A percentile compares a stretch with the other conserved stretches of the same genome.
Conservation (phyloP, 2,888 invertebrate species). For the Belgica antarctica region DNA sequence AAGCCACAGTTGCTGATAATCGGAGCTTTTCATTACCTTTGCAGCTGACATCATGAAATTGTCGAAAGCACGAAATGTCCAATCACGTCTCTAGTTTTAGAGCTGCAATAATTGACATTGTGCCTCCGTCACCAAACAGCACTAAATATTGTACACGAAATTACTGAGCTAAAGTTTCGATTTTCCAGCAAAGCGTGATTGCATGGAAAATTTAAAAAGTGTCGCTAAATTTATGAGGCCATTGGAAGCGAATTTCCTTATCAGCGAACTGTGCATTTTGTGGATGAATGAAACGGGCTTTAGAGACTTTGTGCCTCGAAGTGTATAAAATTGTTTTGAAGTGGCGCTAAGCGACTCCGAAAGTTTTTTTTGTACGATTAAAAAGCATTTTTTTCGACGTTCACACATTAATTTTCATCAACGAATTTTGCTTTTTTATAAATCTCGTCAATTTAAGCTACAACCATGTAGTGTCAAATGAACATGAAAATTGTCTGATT, state of each 20-base stretch:
- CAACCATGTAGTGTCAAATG: no score
- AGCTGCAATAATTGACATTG: no score
- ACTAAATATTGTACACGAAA: not conserved
- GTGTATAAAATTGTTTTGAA: not conserved
- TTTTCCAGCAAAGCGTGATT: constrained; percentile 26
- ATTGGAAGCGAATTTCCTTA: not conserved
- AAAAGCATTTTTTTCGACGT: no score
- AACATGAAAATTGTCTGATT: constrained; percentile 3
- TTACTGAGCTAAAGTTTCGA: not conserved
- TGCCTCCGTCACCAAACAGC: constrained; percentile 7
- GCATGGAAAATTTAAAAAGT: constrained; percentile 26
- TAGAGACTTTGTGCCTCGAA: no score
- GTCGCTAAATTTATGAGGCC: constrained; percentile 11
- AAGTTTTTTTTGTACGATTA: no score
- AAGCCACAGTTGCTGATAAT: not conserved
- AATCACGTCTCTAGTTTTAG: not conserved
- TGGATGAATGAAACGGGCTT: not conserved
- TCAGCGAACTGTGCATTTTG: not conserved
- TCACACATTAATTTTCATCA: no score
- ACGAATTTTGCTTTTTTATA: no score
- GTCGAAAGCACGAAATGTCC: not conserved
- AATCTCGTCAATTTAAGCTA: no score
- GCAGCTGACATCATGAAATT: no score
- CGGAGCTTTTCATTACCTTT: not conserved
- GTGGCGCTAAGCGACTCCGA: not conserved